Evolutionary conservation across 2,888 invertebrate genomes (phyloP).

Genomic region (Drosophila ustulata): DNA sequence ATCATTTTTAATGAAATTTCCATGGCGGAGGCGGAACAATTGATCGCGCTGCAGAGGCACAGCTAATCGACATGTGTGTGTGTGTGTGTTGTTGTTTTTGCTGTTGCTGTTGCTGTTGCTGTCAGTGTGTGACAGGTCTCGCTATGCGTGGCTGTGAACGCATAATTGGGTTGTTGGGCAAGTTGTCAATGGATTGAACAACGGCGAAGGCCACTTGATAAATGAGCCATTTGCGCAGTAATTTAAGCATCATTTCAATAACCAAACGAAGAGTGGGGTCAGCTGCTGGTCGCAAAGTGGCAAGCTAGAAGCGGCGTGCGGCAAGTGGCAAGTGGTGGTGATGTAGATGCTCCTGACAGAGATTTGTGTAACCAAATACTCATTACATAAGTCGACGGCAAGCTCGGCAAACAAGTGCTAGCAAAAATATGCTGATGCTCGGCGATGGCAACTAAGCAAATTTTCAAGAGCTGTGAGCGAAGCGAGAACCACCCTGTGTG

Average conservation of each 20-base stretch:
- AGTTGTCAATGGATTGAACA: conserved; percentile 61
- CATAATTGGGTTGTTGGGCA: conserved; percentile 63
- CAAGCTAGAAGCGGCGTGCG: background rate
- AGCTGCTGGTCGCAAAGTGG: conserved; percentile 29
- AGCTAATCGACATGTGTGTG: conserved; percentile 53
- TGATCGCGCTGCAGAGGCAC: conserved; percentile 25
- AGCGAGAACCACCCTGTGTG: background rate
- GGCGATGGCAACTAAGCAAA: conserved; percentile 58
- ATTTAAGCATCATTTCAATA: conserved; percentile 77
- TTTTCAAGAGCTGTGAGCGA: conserved; percentile 36
- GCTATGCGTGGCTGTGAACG: conserved; percentile 37
- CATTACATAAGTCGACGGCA: conserved; percentile 72
- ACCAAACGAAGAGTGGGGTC: conserved; percentile 30
- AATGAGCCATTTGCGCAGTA: conserved; percentile 79
- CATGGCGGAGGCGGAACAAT: conserved; percentile 33
- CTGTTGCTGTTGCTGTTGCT: conserved; percentile 23
- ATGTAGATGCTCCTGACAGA: conserved; percentile 18
- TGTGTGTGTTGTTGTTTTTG: conserved; percentile 14
- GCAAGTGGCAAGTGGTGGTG: conserved; percentile 9
- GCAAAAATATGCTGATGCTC: conserved; percentile 69
- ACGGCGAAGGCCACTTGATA: conserved; percentile 65
- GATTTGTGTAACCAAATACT: conserved; percentile 79
- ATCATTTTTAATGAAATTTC: conserved; percentile 78
- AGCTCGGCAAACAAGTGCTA: conserved; percentile 63
- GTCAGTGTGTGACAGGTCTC: conserved; percentile 59